A percentile compares a stretch with the other conserved stretches of the same genome.
phyloP scores from a whole-genome alignment of 2,797 vertebrate species.

The Poecilia gillii region DNA sequence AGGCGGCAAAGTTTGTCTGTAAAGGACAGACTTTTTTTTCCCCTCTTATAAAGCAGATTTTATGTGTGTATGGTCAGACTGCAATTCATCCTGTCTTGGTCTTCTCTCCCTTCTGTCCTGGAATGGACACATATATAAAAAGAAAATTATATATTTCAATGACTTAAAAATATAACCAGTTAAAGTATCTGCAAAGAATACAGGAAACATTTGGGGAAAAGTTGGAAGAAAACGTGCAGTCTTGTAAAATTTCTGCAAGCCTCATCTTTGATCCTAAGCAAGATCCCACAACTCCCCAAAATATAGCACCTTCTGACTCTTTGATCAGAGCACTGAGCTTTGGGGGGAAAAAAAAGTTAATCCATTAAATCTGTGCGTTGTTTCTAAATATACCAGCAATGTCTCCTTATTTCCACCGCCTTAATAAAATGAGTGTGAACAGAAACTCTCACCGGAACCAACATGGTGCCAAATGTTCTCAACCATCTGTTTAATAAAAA shows the following conservation, averaged over 20 bases:
- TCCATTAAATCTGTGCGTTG: background rate
- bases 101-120: background rate
- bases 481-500: constrained; percentile 18
- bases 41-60: background rate
- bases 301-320: background rate
- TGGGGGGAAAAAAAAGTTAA: background rate
- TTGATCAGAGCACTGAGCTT: background rate
- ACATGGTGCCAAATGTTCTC: constrained; percentile 12
- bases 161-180: background rate
- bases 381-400: background rate
- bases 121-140: background rate
- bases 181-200: background rate
- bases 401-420: constrained; percentile 3
- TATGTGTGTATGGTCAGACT: background rate
- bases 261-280: background rate
- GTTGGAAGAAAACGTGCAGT: background rate
- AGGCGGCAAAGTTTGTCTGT: background rate
- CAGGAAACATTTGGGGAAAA: background rate
- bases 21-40: background rate
- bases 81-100: background rate
- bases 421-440: constrained; percentile 7
- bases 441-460: constrained; percentile 8
- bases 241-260: background rate
- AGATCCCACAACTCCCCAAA: background rate
- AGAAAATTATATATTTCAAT: background rate